Conservation (phyloP, 2,113 vertebrate genomes). For the Turnix velox region DNA sequence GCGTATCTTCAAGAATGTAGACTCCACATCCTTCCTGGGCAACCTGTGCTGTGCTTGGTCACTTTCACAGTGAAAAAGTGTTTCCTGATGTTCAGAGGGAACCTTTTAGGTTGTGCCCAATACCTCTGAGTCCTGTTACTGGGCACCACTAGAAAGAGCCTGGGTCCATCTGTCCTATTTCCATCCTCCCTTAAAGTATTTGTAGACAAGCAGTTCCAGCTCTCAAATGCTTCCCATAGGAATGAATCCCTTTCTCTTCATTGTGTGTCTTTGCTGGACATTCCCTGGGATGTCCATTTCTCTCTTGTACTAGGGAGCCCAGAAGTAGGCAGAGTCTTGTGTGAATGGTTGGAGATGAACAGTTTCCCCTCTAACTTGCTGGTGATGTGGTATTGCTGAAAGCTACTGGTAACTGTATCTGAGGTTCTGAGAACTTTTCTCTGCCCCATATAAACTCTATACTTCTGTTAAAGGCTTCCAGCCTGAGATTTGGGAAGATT, state of each 20-base stretch:
- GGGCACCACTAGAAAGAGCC: not conserved
- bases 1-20: not conserved
- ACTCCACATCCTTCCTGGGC: not conserved
- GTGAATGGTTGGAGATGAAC: not conserved
- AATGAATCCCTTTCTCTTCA: not conserved
- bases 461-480: not conserved
- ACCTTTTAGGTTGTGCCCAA: not conserved
- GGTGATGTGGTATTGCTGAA: not conserved
- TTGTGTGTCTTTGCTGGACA: not conserved
- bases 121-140: not conserved
- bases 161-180: fast-evolving
- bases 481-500: not conserved
- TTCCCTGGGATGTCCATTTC: no score
- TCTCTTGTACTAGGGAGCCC: not conserved
- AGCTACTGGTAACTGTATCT: not conserved
- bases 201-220: not conserved
- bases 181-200: not conserved
- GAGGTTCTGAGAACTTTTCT: not conserved
- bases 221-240: not conserved
- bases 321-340: not conserved
- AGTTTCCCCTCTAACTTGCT: not conserved
- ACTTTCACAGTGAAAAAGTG: not conserved
- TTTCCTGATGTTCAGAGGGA: not conserved
- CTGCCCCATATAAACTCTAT: not conserved
- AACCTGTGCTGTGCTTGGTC: not conserved